phyloP scores from a whole-genome alignment of 2,113 vertebrate species.

The Stictonetta naevosa region DNA sequence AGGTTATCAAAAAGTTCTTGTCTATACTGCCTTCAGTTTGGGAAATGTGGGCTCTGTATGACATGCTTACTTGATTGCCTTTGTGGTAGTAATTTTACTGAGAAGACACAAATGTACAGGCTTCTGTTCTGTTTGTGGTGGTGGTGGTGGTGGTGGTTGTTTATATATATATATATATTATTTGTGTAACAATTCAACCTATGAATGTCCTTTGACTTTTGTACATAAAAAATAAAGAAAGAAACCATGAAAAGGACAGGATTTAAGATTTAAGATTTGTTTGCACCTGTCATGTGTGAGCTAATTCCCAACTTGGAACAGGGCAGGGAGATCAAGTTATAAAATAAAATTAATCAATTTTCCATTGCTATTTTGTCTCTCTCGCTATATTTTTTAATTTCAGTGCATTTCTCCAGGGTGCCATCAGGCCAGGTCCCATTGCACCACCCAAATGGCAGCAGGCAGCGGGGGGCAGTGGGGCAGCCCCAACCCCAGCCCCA shows the following conservation, averaged over 20 bases:
- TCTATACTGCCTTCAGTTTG: neutral
- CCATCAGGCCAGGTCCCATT: neutral
- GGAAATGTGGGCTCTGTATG: neutral
- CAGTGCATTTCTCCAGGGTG: neutral
- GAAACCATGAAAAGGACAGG: neutral
- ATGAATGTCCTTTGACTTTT: neutral
- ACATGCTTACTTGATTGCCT: neutral
- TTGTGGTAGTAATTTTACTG: neutral
- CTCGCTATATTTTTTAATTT: neutral
- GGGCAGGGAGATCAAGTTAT: neutral
- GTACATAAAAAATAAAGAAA: neutral
- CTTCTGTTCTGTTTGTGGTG: neutral
- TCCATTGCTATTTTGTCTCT: neutral
- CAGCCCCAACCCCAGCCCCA: fast-evolving
- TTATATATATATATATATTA: neutral
- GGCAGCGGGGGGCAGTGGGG: fast-evolving
- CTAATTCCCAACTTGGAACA: neutral
- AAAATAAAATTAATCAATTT: neutral
- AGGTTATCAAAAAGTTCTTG: neutral
- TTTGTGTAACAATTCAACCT: neutral
- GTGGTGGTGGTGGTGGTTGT: neutral
- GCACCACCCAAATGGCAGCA: neutral
- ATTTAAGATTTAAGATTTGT: neutral
- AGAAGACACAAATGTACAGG: neutral
- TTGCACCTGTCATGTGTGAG: neutral